Base-by-base conservation (phyloP, 2,888 invertebrate genomes). In the Thalpophila matura region DNA sequence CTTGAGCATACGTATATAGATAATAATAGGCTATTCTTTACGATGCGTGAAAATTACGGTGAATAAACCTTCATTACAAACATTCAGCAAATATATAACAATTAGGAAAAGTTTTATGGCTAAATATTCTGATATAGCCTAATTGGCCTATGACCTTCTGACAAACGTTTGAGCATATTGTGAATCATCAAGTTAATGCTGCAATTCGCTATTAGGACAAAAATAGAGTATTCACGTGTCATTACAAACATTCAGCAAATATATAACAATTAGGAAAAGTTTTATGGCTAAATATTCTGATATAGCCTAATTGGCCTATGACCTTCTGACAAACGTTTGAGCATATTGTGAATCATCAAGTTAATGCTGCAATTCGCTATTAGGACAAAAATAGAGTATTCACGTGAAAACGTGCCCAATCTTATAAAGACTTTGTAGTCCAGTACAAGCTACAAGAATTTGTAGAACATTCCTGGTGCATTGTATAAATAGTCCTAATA, bases 401-500 rank as follows among this genome's bases (percentile, higher is more conserved):
- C n/a, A 68, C 22, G 29, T 4, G 22, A 43, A 40, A 45, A 50
- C 65, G 59, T 72, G 66, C 37, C 27, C 42, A 71, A 60, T 70
- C 31, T 46, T 26, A 37, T 24, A 26, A 51, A 55, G 24, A 72
- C 55, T 37, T 64, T 54, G 42, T 55, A 37, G 60, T 38, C 22
- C 29, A 55, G 51, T 54, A 42, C 38, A 33, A 50, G 20, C 37
- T 47, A 31, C 40, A 45, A 54, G 37, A 40, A 72, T 72, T 46
- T 61, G 40, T 56, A 61, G 53, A 46, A 37, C 38, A 54, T 57
- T 71, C 43, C 55, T 38, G 46, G 27, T 55, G 31, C 37, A 60
- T 45, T 47, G 55, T 66, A 72, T 60, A 60, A 65, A 70, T 72
- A 55, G 37, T 47, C 43, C 33, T 57, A 42, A 43, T 38, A 49